Evolutionary conservation across 2,888 invertebrate species (phyloP).

Genomic region (Chaetogeoica ovagalla): DNA sequence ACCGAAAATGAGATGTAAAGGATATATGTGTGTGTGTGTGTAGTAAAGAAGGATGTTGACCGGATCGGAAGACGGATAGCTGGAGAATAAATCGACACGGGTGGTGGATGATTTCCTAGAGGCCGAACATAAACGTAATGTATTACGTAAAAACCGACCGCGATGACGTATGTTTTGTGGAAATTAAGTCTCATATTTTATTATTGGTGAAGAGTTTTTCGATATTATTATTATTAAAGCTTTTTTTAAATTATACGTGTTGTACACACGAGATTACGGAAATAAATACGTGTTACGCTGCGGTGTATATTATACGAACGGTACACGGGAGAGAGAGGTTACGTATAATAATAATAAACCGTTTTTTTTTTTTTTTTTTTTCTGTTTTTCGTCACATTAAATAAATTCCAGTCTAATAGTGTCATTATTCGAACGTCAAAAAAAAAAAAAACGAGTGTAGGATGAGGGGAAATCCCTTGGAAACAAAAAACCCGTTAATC

Average conservation of each 20-base stretch:
- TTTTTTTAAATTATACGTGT: constrained; percentile 32
- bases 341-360: too few relatives aligned
- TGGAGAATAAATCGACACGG: too few relatives aligned
- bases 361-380: constrained; percentile 1
- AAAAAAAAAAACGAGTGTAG: constrained; percentile 16
- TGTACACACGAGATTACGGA: constrained; percentile 18
- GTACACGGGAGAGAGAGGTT: background rate
- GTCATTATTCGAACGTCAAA: constrained; percentile 24
- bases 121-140: background rate
- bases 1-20: too few relatives aligned
- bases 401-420: constrained; percentile 44
- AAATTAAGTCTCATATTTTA: constrained; percentile 25
- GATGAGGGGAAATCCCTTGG: background rate
- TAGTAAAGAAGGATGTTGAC: too few relatives aligned
- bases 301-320: background rate
- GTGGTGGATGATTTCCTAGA: too few relatives aligned
- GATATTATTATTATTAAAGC: constrained; percentile 17
- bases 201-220: constrained; percentile 2
- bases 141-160: background rate
- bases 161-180: constrained; percentile 12
- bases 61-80: too few relatives aligned
- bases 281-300: background rate
- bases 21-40: too few relatives aligned
- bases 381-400: constrained; percentile 30
- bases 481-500: constrained; percentile 23